Evolutionary conservation across 2,113 vertebrate genomes (phyloP), one percentile per base, ranked within the genome.

Genomic region (Podiceps cristatus): DNA sequence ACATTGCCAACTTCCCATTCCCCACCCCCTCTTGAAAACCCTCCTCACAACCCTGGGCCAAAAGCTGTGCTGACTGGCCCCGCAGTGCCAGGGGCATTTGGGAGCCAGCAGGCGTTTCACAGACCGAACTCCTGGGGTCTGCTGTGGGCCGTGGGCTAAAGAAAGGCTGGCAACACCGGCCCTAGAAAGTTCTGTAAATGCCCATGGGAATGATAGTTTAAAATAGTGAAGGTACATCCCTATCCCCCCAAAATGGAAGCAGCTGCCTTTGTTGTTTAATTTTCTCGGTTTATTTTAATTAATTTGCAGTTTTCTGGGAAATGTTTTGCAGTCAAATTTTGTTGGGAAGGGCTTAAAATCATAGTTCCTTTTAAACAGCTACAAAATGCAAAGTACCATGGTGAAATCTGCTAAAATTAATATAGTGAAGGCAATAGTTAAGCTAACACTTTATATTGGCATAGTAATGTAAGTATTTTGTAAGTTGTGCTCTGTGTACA

Each of bases 11-110:
- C 37, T 37, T 9, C 37, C 37, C 37, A 37, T 37, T 37, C n/a
- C n/a, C n/a, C n/a, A n/a, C n/a, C n/a, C n/a, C n/a, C n/a, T n/a
- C 18, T 29, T 52, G 44, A 53, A 66, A 64, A 40, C 9, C 23
- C 45, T 52, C 11, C 10, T 40, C 7, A 7, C 11, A 45, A 10
- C 13, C 35, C 23, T 63, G 23, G 53, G 52, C 37, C 44, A 72
- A 44, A 37, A 83, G 33, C 44, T 44, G 31, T 0, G 2, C 44
- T 45, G 74, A 11, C 31, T 50, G 44, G 64, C n/a, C 64, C 10
- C 3, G 16, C 2, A 1, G 50, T 67, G 75, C 22, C 0, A 3
- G 62, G 24, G 29, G 24, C 40, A 23, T 16, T 15, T 55, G 24
- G 37, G 28, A 67, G 23, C 33, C 33, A 60, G 28, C 28, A 24